Conservation (phyloP, 2,888 invertebrate genomes). For the Lithophane socia region DNA sequence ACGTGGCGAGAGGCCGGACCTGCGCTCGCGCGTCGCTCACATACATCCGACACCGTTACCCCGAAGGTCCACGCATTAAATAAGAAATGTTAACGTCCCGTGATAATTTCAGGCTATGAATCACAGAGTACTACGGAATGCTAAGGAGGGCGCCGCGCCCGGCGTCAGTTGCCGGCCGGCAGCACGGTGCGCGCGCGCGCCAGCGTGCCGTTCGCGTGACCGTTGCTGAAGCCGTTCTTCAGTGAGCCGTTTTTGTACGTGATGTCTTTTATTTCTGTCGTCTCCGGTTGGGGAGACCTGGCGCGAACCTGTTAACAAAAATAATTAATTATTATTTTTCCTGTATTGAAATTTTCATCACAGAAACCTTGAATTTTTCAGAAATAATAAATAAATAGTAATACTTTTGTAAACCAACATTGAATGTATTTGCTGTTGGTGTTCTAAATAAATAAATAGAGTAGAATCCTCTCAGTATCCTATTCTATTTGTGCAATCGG, state of each 20-base stretch:
- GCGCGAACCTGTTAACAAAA: constrained; percentile 75
- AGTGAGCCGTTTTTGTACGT: constrained; percentile 81
- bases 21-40: constrained; percentile 48
- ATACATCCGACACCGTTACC: constrained; percentile 65
- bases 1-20: constrained; percentile 42
- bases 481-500: background rate
- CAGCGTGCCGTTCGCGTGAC: constrained; percentile 74
- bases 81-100: constrained; percentile 66
- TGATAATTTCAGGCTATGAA: constrained; percentile 71
- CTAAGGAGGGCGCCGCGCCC: constrained; percentile 67
- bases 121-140: constrained; percentile 81
- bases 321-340: background rate
- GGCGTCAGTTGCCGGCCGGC: constrained; percentile 87
- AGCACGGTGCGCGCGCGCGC: constrained; percentile 84
- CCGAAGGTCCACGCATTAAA: constrained; percentile 67
- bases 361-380: background rate
- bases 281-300: constrained; percentile 73
- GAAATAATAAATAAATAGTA: background rate
- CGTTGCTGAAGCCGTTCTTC: constrained; percentile 85
- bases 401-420: background rate
- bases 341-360: background rate
- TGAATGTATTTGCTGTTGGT: background rate
- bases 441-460: background rate
- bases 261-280: constrained; percentile 75
- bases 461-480: background rate